These are phyloP conservation scores for Sebastes cheni DNA, from an alignment of 2,797 vertebrate species.

Conservation along the genomic window DNA sequence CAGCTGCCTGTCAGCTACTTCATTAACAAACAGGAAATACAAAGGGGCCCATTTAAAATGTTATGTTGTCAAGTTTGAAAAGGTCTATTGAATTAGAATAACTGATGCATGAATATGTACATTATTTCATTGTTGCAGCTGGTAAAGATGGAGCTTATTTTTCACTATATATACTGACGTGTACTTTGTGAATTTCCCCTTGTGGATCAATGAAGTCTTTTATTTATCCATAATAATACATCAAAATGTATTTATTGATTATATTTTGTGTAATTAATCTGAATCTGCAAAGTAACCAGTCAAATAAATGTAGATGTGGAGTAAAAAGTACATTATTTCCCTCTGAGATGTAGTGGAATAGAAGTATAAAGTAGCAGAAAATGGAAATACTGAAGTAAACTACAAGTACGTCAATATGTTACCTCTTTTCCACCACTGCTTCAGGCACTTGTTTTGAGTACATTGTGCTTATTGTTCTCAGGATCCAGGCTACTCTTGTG, in stretches of 20 bases:
- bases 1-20: too few relatives aligned
- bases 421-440: background rate
- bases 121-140: background rate
- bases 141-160: background rate
- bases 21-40: too few relatives aligned
- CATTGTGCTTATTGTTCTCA: conserved; percentile 40
- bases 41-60: too few relatives aligned
- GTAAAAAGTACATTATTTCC: background rate
- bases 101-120: background rate
- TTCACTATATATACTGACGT: background rate
- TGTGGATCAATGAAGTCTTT: background rate
- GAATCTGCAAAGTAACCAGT: background rate
- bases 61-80: too few relatives aligned
- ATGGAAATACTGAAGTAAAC: background rate
- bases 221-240: background rate
- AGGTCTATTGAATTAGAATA: background rate
- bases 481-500: conserved; percentile 88
- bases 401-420: background rate
- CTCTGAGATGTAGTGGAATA: background rate
- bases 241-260: background rate
- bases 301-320: background rate
- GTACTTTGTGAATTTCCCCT: too few relatives aligned
- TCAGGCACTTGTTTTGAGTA: background rate
- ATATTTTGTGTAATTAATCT: background rate
- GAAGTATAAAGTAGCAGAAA: background rate